Evolutionary conservation across 2,113 vertebrate species (phyloP).

Genomic region (Acanthisitta chloris): DNA sequence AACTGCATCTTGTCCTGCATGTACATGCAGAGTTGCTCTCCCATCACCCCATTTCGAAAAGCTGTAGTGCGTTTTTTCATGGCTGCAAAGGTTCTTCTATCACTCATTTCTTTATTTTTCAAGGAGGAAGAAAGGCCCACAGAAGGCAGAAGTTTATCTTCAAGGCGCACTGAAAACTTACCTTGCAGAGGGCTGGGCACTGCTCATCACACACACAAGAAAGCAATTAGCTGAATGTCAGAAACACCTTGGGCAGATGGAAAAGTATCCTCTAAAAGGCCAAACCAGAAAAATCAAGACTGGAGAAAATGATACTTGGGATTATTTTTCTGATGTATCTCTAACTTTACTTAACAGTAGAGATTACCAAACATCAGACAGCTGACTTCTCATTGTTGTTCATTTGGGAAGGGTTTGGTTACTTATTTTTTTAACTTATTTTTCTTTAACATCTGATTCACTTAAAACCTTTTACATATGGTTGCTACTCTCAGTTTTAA

Average conservation of each 20-base stretch:
- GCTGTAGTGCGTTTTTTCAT: background rate
- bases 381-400: background rate
- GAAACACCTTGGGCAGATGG: conserved; percentile 85
- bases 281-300: background rate
- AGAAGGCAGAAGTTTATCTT: conserved; percentile 87
- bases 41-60: background rate
- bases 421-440: background rate
- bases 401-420: background rate
- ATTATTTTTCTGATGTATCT: background rate
- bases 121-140: conserved; percentile 91
- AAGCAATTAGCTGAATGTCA: conserved; percentile 94
- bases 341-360: background rate
- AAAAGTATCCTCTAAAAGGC: conserved; percentile 88
- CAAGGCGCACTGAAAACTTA: conserved; percentile 92
- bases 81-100: background rate
- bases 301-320: background rate
- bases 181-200: conserved; percentile 88
- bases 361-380: background rate
- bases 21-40: background rate
- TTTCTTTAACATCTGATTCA: background rate
- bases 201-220: conserved; percentile 91
- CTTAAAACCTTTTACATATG: background rate
- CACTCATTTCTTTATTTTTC: background rate
- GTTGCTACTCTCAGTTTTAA: background rate
- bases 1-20: background rate